Conservation (phyloP, 2,888 invertebrate species). For the Oligia fasciuncula region DNA sequence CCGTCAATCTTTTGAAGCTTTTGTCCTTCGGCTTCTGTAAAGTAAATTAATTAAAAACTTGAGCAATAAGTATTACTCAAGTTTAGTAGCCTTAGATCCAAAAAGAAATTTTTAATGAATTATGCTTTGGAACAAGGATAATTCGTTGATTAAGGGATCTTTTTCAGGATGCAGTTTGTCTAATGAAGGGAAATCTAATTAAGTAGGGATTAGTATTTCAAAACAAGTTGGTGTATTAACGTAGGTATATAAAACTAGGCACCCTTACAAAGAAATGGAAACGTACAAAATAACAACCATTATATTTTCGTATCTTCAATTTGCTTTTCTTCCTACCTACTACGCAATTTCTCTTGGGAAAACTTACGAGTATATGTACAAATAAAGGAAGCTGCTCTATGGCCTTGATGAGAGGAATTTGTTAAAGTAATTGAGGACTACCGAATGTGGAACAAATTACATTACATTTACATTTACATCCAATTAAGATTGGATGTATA, state of each 20-base stretch:
- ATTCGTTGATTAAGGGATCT: constrained; percentile 25
- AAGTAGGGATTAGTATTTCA: neutral
- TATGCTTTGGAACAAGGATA: constrained; percentile 12
- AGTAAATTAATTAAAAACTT: constrained; percentile 63
- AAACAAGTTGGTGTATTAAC: neutral
- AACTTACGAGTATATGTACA: constrained; percentile 41
- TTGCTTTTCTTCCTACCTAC: constrained; percentile 64
- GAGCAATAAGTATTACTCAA: constrained; percentile 22
- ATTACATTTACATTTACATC: too few relatives aligned
- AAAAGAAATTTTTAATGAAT: constrained; percentile 35
- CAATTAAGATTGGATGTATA: constrained; percentile 3
- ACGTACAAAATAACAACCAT: constrained; percentile 67
- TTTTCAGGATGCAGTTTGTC: neutral
- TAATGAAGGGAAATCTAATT: constrained; percentile 14
- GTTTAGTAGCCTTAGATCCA: constrained; percentile 21
- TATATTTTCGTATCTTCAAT: constrained; percentile 71
- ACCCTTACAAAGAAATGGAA: constrained; percentile 54
- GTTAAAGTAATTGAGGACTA: constrained; percentile 16
- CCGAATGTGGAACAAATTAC: constrained; percentile 4
- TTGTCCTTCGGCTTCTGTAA: constrained; percentile 35
- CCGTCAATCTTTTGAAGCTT: constrained; percentile 48
- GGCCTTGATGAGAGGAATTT: constrained; percentile 36
- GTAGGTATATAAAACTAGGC: constrained; percentile 24
- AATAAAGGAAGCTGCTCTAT: constrained; percentile 41
- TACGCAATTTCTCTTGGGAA: constrained; percentile 61